Evolutionary conservation across 2,797 vertebrate genomes (phyloP).

Genomic region (Cyprinodon diabolis): DNA sequence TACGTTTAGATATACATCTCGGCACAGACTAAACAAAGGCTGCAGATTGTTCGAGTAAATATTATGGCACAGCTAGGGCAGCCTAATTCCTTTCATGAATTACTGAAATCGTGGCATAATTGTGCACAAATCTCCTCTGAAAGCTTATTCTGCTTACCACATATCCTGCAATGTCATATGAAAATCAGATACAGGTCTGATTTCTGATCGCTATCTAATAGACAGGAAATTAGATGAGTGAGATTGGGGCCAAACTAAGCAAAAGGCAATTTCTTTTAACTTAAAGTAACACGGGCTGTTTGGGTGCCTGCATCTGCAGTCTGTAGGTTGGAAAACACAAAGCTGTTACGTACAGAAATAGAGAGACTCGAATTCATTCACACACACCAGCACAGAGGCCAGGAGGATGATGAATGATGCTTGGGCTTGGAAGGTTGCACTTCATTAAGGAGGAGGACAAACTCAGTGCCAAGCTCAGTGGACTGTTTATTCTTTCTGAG

Average conservation of each 20-base stretch:
- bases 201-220: constrained; percentile 59
- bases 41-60: constrained; percentile 59
- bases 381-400: constrained; percentile 25
- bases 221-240: constrained; percentile 58
- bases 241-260: constrained; percentile 53
- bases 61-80: constrained; percentile 53
- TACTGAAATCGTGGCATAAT: constrained; percentile 30
- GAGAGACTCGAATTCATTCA: constrained; percentile 22
- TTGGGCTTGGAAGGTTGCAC: constrained; percentile 65
- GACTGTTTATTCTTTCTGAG: constrained; percentile 70
- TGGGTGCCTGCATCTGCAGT: constrained; percentile 44
- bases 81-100: constrained; percentile 40
- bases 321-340: constrained; percentile 35
- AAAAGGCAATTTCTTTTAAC: constrained; percentile 42
- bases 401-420: constrained; percentile 72
- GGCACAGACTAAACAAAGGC: constrained; percentile 68
- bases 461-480: constrained; percentile 64
- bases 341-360: constrained; percentile 32
- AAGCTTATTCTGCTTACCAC: constrained; percentile 27
- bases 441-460: constrained; percentile 72
- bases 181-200: constrained; percentile 46
- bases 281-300: constrained; percentile 51
- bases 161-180: constrained; percentile 31
- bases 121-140: constrained; percentile 49
- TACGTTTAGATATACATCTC: constrained; percentile 50